Conservation (phyloP, 2,888 invertebrate species). For the Prionchulus punctatus region DNA sequence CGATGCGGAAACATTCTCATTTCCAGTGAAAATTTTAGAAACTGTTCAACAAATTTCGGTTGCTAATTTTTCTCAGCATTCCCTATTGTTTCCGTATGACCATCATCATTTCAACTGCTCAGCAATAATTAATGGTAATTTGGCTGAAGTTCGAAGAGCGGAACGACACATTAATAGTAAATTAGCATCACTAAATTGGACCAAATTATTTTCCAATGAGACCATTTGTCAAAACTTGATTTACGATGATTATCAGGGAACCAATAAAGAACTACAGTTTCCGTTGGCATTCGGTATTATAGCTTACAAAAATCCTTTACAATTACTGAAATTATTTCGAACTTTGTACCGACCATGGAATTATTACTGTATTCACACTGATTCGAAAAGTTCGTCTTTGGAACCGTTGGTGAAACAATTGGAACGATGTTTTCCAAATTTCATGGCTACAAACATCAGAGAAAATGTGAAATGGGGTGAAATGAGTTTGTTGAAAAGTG, state of each 20-base stretch:
- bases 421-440: background rate
- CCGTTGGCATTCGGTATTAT: conserved; percentile 7
- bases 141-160: background rate
- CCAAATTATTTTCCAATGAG: background rate
- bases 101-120: background rate
- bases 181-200: background rate
- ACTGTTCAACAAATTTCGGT: too few species aligned
- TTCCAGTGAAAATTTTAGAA: too few species aligned
- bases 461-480: conserved; percentile 11
- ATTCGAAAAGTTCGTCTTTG: background rate
- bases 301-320: conserved; percentile 3
- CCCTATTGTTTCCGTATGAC: too few species aligned
- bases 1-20: too few species aligned
- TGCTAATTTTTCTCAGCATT: too few species aligned
- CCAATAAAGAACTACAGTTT: background rate
- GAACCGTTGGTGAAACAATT: background rate
- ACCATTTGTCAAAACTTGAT: background rate
- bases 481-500: conserved; percentile 5
- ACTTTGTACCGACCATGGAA: conserved; percentile 10
- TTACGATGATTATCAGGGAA: background rate
- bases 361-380: conserved; percentile 12
- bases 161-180: background rate
- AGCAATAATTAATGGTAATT: background rate
- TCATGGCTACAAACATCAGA: background rate
- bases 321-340: conserved; percentile 1